Conservation (phyloP, 2,113 vertebrate species). For the Bubo scandiacus region DNA sequence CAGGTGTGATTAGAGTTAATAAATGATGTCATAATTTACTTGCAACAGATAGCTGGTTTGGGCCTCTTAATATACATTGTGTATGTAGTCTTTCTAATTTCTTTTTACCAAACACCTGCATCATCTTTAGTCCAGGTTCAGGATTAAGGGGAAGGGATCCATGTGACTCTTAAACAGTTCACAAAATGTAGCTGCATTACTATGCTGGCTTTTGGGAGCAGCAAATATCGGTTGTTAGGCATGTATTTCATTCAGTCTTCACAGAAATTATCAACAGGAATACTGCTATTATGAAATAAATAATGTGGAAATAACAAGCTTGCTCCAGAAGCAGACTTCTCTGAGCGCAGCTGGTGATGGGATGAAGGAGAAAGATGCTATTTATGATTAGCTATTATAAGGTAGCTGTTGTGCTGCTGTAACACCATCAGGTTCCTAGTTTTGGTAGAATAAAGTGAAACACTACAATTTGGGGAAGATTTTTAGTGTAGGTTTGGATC, state of each 20-base stretch:
- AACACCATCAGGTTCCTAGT: not conserved
- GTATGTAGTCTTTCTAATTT: not conserved
- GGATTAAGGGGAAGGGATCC: not conserved
- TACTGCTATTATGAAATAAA: not conserved
- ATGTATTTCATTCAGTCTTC: not conserved
- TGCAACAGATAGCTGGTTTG: not conserved
- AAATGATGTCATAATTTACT: not conserved
- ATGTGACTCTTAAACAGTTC: not conserved
- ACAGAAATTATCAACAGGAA: not conserved
- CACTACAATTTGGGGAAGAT: not conserved
- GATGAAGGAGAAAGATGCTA: not conserved
- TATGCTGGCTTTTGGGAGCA: not conserved
- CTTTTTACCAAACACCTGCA: not conserved
- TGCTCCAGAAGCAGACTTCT: not conserved
- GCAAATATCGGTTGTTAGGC: not conserved
- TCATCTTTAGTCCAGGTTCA: not conserved
- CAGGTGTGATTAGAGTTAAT: not conserved
- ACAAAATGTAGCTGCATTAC: not conserved
- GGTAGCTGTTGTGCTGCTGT: not conserved
- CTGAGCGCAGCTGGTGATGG: not conserved
- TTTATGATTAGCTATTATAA: not conserved
- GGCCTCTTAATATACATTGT: not conserved
- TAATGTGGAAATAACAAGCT: not conserved
- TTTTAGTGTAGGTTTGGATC: not conserved
- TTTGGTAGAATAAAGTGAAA: not conserved